phyloP scores from a whole-genome alignment of 2,888 invertebrate species.

The Melanophora roralis region DNA sequence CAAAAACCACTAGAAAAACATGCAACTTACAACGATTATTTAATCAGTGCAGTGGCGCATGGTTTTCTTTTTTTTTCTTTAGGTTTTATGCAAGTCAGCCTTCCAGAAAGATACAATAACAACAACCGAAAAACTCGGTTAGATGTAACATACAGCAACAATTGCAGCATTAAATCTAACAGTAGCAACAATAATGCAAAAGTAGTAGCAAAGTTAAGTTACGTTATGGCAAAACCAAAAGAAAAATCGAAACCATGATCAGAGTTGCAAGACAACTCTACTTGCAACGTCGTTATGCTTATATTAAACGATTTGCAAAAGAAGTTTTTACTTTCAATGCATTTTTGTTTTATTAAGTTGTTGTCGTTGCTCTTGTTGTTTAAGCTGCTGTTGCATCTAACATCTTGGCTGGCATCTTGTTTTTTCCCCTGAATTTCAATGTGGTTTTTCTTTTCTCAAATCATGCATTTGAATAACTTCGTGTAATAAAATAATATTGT shows the following conservation, averaged over 20 bases:
- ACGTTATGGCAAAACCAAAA: conserved; percentile 57
- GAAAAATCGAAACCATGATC: conserved; percentile 54
- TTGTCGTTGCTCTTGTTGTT: conserved; percentile 13
- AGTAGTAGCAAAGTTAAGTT: conserved; percentile 30
- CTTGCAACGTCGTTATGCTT: conserved; percentile 31
- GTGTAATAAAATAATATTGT: conserved; percentile 62
- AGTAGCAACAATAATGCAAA: conserved; percentile 32
- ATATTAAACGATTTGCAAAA: conserved; percentile 37
- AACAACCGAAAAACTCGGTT: background rate
- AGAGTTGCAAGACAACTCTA: conserved; percentile 11
- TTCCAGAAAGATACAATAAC: conserved; percentile 8
- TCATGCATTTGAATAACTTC: conserved; percentile 57
- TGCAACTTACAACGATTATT: conserved; percentile 45
- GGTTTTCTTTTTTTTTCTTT: conserved; percentile 32
- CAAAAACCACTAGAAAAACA: background rate
- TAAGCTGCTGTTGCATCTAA: conserved; percentile 13
- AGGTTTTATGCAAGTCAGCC: conserved; percentile 9
- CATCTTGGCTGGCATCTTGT: conserved; percentile 42
- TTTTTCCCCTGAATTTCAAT: background rate
- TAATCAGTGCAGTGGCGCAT: conserved; percentile 62
- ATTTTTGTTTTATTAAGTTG: conserved; percentile 19
- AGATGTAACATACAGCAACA: conserved; percentile 14
- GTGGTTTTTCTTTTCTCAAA: conserved; percentile 18
- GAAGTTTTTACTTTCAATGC: conserved; percentile 58
- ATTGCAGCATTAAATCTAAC: conserved; percentile 28